Base-by-base conservation (phyloP, 2,797 vertebrate species). In the Tangara arthus region DNA sequence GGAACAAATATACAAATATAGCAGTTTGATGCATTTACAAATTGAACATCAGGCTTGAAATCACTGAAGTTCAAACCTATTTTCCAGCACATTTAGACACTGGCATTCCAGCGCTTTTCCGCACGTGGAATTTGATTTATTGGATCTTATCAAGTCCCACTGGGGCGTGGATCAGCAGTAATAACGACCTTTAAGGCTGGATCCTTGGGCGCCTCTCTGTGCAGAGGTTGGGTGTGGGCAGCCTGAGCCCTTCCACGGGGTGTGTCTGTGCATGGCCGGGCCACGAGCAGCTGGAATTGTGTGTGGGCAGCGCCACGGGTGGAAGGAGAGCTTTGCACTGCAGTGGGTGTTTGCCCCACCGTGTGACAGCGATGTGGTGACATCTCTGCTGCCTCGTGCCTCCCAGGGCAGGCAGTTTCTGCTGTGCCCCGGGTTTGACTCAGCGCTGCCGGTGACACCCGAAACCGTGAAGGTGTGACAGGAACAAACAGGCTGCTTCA, bases 221-320 rank as follows among this genome's bases (percentile, higher is more conserved):
- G 4, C 0, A 2, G n/a, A 50, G 46, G 61, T 0, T 30, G 61
- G 28, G 26, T 41, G 50, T n/a, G 30, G 9, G 46, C 66, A 46
- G 60, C 28, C 1, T 11, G 0, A 8, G 41, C 49, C 30, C 35
- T 42, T 60, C 27, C 42, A 4, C 12, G 0, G 37, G 34, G 47
- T 0, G 1, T 18, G 34, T n/a, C 19, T 23, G 15, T 34, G 32
- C 39, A 1, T 0, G 9, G 21, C 39, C 10, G 0, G 21, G 76
- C 70, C 24, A 13, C 2, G 1, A 42, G 61, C 61, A 2, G 56
- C 76, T 16, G 63, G 27, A 73, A 34, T 12, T 39, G 5, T 1
- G 64, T 1, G 82, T 61, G 82, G 64, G 82, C 63, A 60, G 82
- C 7, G 2, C 6, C n/a, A 1, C 28, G 22, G 37, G 15, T 5